phyloP scores from a whole-genome alignment of 30 jellyfish, hydroid and myxozoan genomes.

The Mastigias papua region DNA sequence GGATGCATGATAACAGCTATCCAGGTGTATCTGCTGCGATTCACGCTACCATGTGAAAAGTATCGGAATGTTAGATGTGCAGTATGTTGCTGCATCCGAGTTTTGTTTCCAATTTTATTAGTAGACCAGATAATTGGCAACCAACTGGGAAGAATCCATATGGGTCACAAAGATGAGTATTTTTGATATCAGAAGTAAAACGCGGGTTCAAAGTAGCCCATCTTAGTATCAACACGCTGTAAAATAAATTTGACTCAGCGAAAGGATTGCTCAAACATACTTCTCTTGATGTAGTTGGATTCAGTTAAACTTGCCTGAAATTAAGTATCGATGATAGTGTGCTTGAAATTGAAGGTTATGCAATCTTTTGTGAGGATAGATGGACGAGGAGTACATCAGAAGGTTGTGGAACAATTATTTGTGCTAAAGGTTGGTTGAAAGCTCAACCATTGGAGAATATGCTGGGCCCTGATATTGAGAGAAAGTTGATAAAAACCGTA shows the following conservation, averaged over 20 bases:
- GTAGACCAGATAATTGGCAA: no score
- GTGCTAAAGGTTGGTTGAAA: constrained; percentile 45
- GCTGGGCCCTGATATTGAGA: constrained; percentile 71
- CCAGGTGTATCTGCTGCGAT: neutral
- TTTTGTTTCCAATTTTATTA: no score
- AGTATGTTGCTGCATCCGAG: neutral
- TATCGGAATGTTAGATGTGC: neutral
- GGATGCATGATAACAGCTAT: neutral
- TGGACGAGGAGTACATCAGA: constrained; percentile 43
- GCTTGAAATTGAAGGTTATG: constrained; percentile 64
- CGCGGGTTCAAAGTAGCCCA: constrained; percentile 78
- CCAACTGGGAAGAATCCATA: no score
- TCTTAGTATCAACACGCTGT: constrained; percentile 59
- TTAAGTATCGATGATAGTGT: constrained; percentile 63
- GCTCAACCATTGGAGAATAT: constrained; percentile 67
- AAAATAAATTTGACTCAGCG: constrained; percentile 57
- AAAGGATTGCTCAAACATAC: constrained; percentile 51
- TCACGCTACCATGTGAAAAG: neutral
- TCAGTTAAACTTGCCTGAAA: constrained; percentile 67
- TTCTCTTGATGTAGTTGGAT: constrained; percentile 72
- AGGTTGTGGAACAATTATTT: constrained; percentile 67
- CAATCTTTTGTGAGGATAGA: constrained; percentile 70
- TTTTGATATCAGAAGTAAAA: constrained; percentile 46
- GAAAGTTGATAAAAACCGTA: constrained; percentile 55
- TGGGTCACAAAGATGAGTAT: constrained; percentile 47